Conservation (phyloP, 1,140 invertebrate genomes). For the Aradophagus sp. region DNA sequence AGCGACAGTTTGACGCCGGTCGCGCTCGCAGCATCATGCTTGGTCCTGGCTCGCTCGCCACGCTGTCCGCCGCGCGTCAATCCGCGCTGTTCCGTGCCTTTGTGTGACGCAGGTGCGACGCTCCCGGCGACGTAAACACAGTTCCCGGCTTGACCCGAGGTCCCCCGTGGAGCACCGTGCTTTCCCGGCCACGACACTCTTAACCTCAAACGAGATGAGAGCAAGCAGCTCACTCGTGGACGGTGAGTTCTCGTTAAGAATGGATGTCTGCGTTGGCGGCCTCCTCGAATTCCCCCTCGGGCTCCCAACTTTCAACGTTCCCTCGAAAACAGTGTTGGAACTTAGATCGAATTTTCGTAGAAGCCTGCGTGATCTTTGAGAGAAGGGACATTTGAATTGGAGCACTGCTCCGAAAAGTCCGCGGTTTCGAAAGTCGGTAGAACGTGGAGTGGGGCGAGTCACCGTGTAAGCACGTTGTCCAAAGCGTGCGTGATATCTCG, state of each 20-base stretch:
- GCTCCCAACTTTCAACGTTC: too few species aligned
- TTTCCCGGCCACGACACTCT: slow-evolving; percentile 2
- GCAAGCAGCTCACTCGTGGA: slow-evolving; percentile 18
- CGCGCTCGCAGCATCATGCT: slow-evolving; percentile 70
- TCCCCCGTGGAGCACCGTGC: not conserved
- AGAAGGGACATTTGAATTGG: too few species aligned
- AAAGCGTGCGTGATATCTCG: slow-evolving; percentile 18
- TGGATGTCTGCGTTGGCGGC: slow-evolving; percentile 1
- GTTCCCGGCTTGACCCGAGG: not conserved
- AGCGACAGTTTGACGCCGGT: slow-evolving; percentile 73
- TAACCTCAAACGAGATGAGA: slow-evolving; percentile 47
- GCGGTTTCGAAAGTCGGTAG: too few species aligned
- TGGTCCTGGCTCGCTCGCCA: slow-evolving; percentile 51
- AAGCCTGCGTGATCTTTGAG: too few species aligned
- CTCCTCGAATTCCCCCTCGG: too few species aligned
- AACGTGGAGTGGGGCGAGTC: too few species aligned
- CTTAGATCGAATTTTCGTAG: too few species aligned
- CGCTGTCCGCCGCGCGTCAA: slow-evolving; percentile 21
- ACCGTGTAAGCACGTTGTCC: slow-evolving; percentile 15
- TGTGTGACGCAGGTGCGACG: slow-evolving; percentile 30
- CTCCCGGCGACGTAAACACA: not conserved
- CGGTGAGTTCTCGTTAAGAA: slow-evolving; percentile 35
- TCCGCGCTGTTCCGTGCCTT: slow-evolving; percentile 7
- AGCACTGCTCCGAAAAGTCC: too few species aligned
- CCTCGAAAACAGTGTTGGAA: too few species aligned